A percentile compares a stretch with the other conserved stretches of the same genome.
Evolutionary conservation across 2,797 vertebrate species (phyloP).

Genomic region (Anabacerthia variegaticeps): DNA sequence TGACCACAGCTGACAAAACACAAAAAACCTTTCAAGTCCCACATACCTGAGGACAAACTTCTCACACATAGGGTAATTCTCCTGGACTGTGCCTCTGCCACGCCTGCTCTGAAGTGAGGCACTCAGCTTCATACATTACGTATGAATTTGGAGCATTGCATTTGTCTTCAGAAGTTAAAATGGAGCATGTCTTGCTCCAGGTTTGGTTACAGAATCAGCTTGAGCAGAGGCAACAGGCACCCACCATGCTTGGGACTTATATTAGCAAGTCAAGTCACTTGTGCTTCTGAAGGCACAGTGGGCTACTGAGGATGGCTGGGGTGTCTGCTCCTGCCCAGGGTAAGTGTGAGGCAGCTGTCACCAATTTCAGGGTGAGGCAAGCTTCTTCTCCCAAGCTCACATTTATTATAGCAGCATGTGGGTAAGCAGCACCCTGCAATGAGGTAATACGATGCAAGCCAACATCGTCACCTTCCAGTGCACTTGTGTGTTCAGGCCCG

Average conservation of each 20-base stretch:
- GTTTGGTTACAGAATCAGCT: neutral
- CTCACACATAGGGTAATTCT: neutral
- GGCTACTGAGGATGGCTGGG: neutral
- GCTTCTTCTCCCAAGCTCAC: neutral
- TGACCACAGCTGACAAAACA: neutral
- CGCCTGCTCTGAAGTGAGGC: neutral
- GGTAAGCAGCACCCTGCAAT: neutral
- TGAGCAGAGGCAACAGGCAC: neutral
- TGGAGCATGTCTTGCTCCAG: neutral
- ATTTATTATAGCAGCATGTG: neutral
- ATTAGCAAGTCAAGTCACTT: neutral
- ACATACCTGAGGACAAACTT: neutral
- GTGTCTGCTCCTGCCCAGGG: neutral
- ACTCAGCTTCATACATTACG: neutral
- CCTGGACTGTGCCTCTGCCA: neutral
- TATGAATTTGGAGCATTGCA: neutral
- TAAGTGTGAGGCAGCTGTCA: neutral
- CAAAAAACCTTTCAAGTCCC: neutral
- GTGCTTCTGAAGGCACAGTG: neutral
- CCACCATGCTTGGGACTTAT: accelerated
- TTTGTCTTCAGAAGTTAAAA: neutral
- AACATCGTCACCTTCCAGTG: neutral
- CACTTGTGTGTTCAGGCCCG: neutral
- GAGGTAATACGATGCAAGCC: neutral
- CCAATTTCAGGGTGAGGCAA: neutral